Conservation (phyloP, 1,140 invertebrate species). For the Coelopa frigida region DNA sequence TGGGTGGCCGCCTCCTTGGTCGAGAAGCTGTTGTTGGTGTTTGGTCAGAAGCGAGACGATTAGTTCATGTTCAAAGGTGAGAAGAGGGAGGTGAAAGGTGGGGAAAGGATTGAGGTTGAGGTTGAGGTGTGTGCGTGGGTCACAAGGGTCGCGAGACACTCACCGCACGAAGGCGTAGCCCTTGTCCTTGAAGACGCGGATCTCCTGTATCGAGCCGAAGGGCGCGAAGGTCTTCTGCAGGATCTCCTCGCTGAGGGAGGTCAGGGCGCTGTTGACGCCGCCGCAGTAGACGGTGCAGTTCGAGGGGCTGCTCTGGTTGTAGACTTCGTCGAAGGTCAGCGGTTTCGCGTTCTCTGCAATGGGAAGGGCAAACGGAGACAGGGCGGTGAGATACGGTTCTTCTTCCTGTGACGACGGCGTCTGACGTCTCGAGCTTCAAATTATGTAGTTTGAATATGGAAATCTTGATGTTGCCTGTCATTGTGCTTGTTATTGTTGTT, state of each 20-base stretch:
- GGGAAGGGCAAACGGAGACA: conserved; percentile 9
- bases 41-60: no score
- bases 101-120: neutral
- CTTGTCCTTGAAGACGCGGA: conserved; percentile 98
- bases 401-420: conserved; percentile 16
- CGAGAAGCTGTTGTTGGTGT: conserved; percentile 67
- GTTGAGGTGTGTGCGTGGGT: no score
- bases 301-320: conserved; percentile 94
- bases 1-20: conserved; percentile 96
- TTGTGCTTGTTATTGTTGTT: no score
- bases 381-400: conserved; percentile 1
- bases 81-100: neutral
- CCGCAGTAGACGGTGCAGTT: conserved; percentile 99
- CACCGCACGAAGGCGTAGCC: conserved; percentile 96
- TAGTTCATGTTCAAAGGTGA: neutral
- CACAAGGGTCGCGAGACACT: conserved; percentile 28
- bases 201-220: conserved; percentile 94
- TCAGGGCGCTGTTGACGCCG: conserved; percentile 85
- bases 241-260: conserved; percentile 89
- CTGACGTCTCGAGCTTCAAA: no score
- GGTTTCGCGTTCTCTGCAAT: conserved; percentile 77
- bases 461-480: no score
- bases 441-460: no score
- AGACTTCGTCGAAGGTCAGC: conserved; percentile 97
- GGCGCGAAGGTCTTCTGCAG: conserved; percentile 93